Evolutionary conservation across 2,888 invertebrate species (phyloP).

Genomic region (Polyommatus iphigenia): DNA sequence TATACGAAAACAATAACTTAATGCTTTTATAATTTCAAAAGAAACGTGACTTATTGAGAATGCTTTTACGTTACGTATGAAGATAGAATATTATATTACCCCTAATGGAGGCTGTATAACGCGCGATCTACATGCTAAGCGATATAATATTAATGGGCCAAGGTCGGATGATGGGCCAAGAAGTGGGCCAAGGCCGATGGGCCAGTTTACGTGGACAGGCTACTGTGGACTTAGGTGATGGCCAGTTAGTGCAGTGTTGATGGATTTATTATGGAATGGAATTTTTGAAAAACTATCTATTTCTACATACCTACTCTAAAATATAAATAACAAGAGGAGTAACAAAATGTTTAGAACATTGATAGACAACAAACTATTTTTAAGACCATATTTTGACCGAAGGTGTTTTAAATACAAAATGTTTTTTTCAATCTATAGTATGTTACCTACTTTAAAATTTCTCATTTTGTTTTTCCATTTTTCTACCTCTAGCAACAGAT

Average conservation of each 20-base stretch:
- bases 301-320: too few relatives aligned
- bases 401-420: too few relatives aligned
- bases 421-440: too few relatives aligned
- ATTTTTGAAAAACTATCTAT: too few relatives aligned
- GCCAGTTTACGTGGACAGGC: background rate
- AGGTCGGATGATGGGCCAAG: background rate
- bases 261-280: too few relatives aligned
- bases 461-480: background rate
- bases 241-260: background rate
- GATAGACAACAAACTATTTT: too few relatives aligned
- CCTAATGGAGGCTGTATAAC: slow-evolving; percentile 35
- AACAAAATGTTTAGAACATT: too few relatives aligned
- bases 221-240: background rate
- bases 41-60: slow-evolving; percentile 30
- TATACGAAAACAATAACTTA: slow-evolving; percentile 43
- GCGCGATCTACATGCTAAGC: background rate
- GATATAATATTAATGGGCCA: background rate
- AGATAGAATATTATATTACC: slow-evolving; percentile 32
- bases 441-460: background rate
- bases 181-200: background rate
- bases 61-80: slow-evolving; percentile 23
- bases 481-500: slow-evolving; percentile 31
- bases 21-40: slow-evolving; percentile 41
- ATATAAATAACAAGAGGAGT: too few relatives aligned
- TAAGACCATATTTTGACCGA: too few relatives aligned